These are phyloP conservation scores for Anoplolepis gracilipes DNA, from an alignment of 1,140 invertebrate genomes.

Conservation along the genomic window DNA sequence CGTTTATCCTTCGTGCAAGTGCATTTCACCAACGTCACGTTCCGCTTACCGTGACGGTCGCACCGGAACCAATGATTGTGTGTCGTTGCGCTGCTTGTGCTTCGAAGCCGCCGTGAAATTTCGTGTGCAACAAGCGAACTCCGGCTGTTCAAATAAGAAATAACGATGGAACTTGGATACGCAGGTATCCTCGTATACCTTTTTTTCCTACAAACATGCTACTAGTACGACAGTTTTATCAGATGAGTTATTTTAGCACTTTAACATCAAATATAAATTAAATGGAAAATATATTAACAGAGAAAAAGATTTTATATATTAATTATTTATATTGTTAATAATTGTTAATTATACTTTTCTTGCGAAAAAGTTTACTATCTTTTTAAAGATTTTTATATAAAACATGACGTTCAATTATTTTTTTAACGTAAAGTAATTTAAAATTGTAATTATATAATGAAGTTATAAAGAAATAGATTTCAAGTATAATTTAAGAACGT, in stretches of 20 bases:
- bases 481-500: background rate
- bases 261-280: background rate
- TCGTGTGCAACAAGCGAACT: background rate
- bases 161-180: background rate
- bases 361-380: background rate
- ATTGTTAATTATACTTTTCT: background rate
- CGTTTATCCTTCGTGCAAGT: conserved; percentile 49
- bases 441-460: background rate
- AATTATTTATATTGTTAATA: background rate
- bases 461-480: background rate
- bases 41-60: conserved; percentile 38
- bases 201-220: background rate
- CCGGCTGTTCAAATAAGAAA: conserved; percentile 39
- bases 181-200: background rate
- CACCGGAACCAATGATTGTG: conserved; percentile 39
- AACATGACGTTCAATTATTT: background rate
- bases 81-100: conserved; percentile 11
- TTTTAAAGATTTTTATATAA: background rate
- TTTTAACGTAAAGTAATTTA: no score
- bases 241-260: background rate
- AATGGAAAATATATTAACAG: background rate
- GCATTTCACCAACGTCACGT: conserved; percentile 59
- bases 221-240: background rate
- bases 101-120: conserved; percentile 27
- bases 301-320: background rate